Base-by-base conservation (phyloP, 2,113 vertebrate species). In the Dunckerocampus dactyliophorus region DNA sequence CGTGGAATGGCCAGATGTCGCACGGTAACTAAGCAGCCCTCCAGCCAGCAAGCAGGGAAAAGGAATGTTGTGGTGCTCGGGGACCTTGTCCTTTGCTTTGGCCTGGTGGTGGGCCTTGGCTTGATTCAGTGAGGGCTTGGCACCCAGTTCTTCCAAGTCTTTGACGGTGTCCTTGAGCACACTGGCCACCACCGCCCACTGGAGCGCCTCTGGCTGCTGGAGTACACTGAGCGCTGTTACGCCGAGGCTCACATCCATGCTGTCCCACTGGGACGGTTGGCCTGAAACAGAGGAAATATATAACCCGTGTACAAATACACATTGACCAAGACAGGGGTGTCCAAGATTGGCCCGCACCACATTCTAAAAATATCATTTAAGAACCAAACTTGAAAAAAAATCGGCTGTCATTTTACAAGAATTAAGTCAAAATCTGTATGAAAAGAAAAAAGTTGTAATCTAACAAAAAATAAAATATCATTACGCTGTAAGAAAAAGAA, bases 171-270 rank as follows among this genome's bases (percentile, higher is more conserved):
- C 97, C 91, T 99, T 96, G 81, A 98, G 84, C 46, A 98, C 95
- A 65, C 96, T 99, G 75, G 97, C 95, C 77, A 98, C 96, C 56
- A 98, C 95, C 86, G 99, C 97, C 96, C 95, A 99, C 75, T 98
- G 95, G 72, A 98, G 92, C 71, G 96, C 98, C 83, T 99, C 97
- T 17, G 97, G 97, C 81, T 99, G 97, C 81, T 99, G 97, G 47
- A 99, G 95, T 75, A 99, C 89, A 12, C 95, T 96, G 48, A 99
- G 91, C 0, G 96, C 94, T 9, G 96, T 98, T 83, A 99, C 89
- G 46, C 95, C 95, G 13, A 99, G 91, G 81, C 88, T 95, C 72
- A 98, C 90, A 77, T 99, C 97, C 93, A 97, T 91, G 37, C 92
- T 92, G 87, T 99, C 97, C 83, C 97, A 96, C 71, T 95, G 95